These are phyloP conservation scores for Ophiothrix spiculata DNA, from an alignment of 35 echinoderm and acorn worm species.

Conservation along the genomic window DNA sequence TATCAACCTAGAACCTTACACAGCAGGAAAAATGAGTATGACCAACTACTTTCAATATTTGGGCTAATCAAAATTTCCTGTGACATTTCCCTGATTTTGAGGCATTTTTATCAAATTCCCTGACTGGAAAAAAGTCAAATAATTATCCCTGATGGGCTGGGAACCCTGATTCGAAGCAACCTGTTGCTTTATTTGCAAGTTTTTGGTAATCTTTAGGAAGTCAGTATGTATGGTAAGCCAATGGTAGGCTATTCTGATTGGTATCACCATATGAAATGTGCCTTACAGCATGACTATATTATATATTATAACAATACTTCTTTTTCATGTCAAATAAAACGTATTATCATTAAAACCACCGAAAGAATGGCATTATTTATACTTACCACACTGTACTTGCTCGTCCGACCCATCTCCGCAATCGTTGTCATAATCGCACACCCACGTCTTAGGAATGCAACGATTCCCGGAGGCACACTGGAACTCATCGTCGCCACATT, in stretches of 20 bases:
- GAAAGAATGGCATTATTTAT: no score
- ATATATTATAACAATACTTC: neutral
- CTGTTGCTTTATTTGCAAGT: neutral
- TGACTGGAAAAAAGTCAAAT: no score
- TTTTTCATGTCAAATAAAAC: neutral
- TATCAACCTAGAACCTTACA: no score
- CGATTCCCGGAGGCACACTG: neutral
- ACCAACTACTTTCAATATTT: no score
- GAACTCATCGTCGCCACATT: slow-evolving; percentile 7
- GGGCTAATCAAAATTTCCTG: no score
- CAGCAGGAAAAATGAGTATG: no score
- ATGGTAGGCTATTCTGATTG: no score
- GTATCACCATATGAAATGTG: neutral
- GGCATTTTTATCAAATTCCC: no score
- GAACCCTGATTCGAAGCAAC: no score
- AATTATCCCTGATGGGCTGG: no score
- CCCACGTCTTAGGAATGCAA: slow-evolving; percentile 21
- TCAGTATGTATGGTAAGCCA: neutral
- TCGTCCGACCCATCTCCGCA: slow-evolving; percentile 28
- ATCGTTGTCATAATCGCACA: slow-evolving; percentile 33
- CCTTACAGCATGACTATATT: neutral
- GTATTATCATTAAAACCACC: neutral
- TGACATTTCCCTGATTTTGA: no score
- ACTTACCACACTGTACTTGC: neutral
- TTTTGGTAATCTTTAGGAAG: neutral